Conservation (phyloP, 2,888 invertebrate genomes). For the Heliconius ismenius region DNA sequence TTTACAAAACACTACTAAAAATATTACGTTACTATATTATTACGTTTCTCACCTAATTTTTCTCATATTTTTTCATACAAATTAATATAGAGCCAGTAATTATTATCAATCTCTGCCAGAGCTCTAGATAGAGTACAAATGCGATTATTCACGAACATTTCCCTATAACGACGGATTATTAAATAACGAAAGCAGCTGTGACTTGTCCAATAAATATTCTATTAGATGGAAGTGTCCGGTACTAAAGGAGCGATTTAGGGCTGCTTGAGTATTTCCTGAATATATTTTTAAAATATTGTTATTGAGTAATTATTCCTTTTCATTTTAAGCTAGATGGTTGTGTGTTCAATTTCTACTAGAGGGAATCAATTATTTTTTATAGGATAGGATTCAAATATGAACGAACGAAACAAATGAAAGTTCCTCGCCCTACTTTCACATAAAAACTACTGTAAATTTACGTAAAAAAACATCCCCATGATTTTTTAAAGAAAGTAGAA, state of each 20-base stretch:
- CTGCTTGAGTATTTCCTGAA: too few species aligned
- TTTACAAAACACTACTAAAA: too few species aligned
- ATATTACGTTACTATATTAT: too few species aligned
- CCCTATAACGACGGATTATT: conserved; percentile 27
- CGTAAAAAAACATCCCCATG: neutral
- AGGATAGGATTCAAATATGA: too few species aligned
- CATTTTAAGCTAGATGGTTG: too few species aligned
- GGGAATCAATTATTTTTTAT: too few species aligned
- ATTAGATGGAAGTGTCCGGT: conserved; percentile 25
- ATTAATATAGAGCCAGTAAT: neutral
- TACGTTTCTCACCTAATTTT: neutral
- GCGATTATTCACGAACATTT: conserved; percentile 11
- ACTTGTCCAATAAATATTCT: conserved; percentile 30
- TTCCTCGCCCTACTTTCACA: neutral
- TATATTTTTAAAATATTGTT: too few species aligned
- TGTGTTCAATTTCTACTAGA: too few species aligned
- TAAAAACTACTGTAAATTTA: neutral
- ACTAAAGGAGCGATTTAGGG: neutral
- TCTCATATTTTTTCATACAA: neutral
- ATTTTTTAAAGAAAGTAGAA: neutral
- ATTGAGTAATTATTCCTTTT: too few species aligned
- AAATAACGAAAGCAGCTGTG: conserved; percentile 32
- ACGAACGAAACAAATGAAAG: too few species aligned
- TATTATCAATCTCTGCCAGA: conserved; percentile 18
- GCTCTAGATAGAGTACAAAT: conserved; percentile 15